Evolutionary conservation across 2,113 vertebrate genomes (phyloP), one percentile per base, ranked within the genome.

Genomic region (Mus pahari): DNA sequence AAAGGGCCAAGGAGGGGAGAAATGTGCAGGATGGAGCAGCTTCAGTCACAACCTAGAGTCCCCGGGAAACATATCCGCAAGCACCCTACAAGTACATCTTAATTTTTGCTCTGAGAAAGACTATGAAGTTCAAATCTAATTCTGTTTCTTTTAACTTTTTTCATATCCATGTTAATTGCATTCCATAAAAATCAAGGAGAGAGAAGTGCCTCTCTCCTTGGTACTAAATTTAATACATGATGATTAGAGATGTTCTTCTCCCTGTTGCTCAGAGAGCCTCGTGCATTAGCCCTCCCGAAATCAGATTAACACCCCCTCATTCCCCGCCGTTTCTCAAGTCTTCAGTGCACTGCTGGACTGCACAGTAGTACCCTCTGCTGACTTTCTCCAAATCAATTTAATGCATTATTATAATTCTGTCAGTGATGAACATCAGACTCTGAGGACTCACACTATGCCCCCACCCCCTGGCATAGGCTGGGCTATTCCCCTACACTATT

Each of bases 61-160:
- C 75, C 90, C 81, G 86, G 70, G 96, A 95, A 96, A 98, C 48
- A 5, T 66, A 95, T 7, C 86, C 86, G 92, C 77, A 94, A 92
- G 95, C 97, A 97, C 50, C 84, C 96, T 96, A 92, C 94, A 98
- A 97, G 98, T 95, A 97, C 33, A 97, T 95, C 97, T 98, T 98
- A 97, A 98, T 98, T 98, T 98, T 97, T 96, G 94, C 48, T 75
- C 97, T 79, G 93, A 94, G 95, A 73, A 91, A 70, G 94, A 96
- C 96, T 93, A 22, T 58, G 94, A 92, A 86, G 90, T 97, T 94
- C 93, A 96, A 97, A 92, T 96, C 96, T 55, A 98, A 98, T 95
- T 98, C 94, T 92, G 96, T 96, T 95, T 94, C 96, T 96, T 97
- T 98, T 91, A 94, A 96, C 96, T 98, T 98, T 97, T 97, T 95